A percentile compares a stretch with the other conserved stretches of the same genome.
Conservation (phyloP, 2,797 vertebrate species). For the Pseudocheirus occidentalis region DNA sequence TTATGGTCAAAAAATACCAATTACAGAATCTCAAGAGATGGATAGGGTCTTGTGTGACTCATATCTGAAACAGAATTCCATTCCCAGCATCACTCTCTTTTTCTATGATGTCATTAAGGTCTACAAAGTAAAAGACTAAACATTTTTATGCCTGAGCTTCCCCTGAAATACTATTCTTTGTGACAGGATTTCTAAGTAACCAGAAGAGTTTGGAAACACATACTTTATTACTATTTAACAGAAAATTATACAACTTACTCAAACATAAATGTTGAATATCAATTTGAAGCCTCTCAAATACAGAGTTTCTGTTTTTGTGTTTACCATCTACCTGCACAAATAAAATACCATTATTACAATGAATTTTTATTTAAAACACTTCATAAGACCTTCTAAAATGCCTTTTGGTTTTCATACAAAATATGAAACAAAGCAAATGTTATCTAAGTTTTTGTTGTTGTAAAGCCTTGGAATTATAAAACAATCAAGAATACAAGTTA, state of each 20-base stretch:
- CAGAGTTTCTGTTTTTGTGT: conserved; percentile 87
- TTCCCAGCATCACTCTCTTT: neutral
- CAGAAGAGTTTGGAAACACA: conserved; percentile 17
- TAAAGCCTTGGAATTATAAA: conserved; percentile 6
- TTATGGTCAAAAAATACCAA: neutral
- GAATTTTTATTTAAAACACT: conserved; percentile 20
- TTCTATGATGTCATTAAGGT: neutral
- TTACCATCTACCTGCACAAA: conserved; percentile 94
- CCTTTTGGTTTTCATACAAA: conserved; percentile 47
- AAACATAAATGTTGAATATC: conserved; percentile 97
- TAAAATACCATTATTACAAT: conserved; percentile 23
- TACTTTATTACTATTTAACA: conserved; percentile 11
- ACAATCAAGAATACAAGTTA: conserved; percentile 14
- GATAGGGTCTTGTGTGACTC: neutral
- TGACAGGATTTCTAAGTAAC: conserved; percentile 46
- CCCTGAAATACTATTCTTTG: neutral
- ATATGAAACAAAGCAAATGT: conserved; percentile 43
- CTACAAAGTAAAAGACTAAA: neutral
- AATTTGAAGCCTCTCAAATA: conserved; percentile 94
- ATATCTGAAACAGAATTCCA: neutral
- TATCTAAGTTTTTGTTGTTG: conserved; percentile 47
- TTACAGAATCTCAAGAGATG: neutral
- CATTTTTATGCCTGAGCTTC: neutral
- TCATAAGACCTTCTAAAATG: conserved; percentile 35
- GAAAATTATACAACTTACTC: conserved; percentile 85